Percentiles rank a stretch among this genome's conserved stretches.
Conservation (phyloP, 2,113 vertebrate species). For the Talpa occidentalis region DNA sequence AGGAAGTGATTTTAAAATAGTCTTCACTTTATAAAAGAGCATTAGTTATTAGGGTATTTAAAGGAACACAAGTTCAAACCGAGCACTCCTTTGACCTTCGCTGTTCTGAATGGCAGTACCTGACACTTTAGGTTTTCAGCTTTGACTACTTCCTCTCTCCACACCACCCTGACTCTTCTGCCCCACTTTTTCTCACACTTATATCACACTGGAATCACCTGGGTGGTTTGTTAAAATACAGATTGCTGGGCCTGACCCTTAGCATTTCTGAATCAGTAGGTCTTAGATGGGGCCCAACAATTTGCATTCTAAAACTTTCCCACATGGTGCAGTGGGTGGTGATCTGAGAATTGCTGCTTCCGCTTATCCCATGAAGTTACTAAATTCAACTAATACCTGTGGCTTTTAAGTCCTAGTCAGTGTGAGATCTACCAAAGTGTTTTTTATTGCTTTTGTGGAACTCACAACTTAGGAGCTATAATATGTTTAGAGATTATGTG, state of each 20-base stretch:
- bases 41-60: slow-evolving; percentile 5
- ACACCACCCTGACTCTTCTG: neutral
- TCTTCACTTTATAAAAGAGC: neutral
- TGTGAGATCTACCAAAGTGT: neutral
- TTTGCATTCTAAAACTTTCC: neutral
- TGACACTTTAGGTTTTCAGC: neutral
- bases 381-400: neutral
- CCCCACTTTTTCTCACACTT: neutral
- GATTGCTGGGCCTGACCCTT: neutral
- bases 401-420: neutral
- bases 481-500: neutral
- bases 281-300: neutral
- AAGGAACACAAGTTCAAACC: neutral
- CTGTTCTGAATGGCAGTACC: neutral
- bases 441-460: neutral
- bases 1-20: neutral
- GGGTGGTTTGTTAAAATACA: neutral
- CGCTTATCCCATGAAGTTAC: neutral
- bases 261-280: neutral
- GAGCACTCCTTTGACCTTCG: neutral
- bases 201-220: neutral
- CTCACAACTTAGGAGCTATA: neutral
- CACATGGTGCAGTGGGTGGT: neutral
- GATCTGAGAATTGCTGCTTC: neutral
- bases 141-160: neutral